Evolutionary conservation across 2,113 vertebrate species (phyloP).

Genomic region (Felis catus): DNA sequence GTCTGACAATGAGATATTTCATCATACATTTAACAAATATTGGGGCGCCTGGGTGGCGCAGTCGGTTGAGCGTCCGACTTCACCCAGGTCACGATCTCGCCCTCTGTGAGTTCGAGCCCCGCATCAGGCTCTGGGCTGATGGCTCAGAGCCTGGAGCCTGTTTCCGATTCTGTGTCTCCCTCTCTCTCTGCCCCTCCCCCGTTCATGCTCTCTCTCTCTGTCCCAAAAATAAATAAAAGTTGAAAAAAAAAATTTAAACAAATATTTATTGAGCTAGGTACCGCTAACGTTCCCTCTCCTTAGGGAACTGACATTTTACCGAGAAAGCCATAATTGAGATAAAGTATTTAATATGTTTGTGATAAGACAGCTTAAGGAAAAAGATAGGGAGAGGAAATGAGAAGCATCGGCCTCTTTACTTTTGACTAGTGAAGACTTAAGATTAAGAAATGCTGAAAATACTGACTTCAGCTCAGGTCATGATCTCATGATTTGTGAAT

Average conservation of each 20-base stretch:
- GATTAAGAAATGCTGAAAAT: not conserved
- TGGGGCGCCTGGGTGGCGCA: not conserved
- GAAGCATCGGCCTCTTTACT: not conserved
- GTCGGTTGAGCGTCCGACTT: too few species aligned
- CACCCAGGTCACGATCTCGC: too few species aligned
- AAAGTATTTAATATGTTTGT: not conserved
- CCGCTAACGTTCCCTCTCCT: not conserved
- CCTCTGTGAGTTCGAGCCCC: too few species aligned
- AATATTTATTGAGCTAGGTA: not conserved
- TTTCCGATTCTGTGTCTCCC: too few species aligned
- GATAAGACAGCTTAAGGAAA: not conserved
- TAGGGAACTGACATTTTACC: not conserved
- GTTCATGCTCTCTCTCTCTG: too few species aligned
- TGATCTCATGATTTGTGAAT: too few species aligned
- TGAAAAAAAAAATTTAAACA: not conserved
- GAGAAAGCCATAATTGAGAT: not conserved
- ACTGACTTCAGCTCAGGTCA: too few species aligned
- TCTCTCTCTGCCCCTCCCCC: too few species aligned
- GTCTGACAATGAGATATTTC: not conserved
- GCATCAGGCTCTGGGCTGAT: too few species aligned
- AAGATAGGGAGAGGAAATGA: not conserved
- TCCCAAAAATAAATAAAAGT: too few species aligned
- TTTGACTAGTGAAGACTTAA: not conserved
- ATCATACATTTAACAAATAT: not conserved
- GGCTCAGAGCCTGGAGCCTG: too few species aligned